Evolutionary conservation across 2,797 vertebrate species (phyloP).

Genomic region (Rhincodon typus): DNA sequence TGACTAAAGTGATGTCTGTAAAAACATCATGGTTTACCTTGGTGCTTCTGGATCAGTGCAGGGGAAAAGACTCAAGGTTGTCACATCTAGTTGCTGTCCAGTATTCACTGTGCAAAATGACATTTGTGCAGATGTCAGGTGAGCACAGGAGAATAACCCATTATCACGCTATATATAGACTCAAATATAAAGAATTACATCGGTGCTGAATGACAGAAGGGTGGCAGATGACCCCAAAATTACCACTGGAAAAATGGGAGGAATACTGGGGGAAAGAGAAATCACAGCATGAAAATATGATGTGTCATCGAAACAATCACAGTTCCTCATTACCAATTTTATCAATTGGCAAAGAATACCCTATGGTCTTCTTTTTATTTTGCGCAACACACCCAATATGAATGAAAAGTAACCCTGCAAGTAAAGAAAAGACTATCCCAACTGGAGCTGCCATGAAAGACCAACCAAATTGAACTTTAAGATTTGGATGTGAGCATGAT

Average conservation of each 20-base stretch:
- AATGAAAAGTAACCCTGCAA: slow-evolving; percentile 26
- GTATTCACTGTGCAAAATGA: background rate
- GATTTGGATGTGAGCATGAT: background rate
- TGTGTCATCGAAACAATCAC: background rate
- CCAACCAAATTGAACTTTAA: slow-evolving; percentile 22
- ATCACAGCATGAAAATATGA: background rate
- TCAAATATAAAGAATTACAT: background rate
- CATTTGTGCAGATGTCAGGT: background rate
- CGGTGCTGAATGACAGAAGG: background rate
- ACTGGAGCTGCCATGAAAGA: slow-evolving; percentile 1
- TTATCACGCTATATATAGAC: background rate
- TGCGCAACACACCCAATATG: background rate
- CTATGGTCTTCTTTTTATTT: background rate
- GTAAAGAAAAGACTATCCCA: background rate
- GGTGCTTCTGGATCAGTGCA: background rate
- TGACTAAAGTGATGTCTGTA: background rate
- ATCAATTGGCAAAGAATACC: background rate
- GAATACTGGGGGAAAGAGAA: background rate
- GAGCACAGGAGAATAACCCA: background rate
- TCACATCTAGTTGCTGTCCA: background rate
- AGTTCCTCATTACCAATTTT: slow-evolving; percentile 11
- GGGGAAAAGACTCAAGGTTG: background rate
- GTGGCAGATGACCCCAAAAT: background rate
- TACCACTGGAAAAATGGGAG: background rate
- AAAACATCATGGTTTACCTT: background rate